phyloP scores from a whole-genome alignment of 2,888 invertebrate genomes.

The Phengaris arion region DNA sequence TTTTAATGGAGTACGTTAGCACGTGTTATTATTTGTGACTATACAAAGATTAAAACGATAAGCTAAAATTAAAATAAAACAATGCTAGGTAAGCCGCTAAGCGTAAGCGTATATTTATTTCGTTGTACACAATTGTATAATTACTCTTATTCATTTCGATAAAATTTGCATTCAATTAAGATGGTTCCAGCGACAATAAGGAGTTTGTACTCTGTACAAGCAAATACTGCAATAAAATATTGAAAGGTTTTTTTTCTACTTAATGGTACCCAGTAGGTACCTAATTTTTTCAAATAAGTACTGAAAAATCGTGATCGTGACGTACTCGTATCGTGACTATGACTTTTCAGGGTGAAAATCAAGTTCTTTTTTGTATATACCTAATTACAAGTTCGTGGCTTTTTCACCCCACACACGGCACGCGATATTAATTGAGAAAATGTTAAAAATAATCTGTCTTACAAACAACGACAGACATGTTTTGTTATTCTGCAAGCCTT shows the following conservation, averaged over 20 bases:
- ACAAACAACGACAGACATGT: too few relatives aligned
- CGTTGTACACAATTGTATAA: neutral
- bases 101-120: neutral
- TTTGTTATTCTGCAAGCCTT: neutral
- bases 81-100: neutral
- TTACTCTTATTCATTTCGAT: constrained; percentile 8
- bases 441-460: constrained; percentile 16
- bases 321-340: constrained; percentile 48
- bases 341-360: constrained; percentile 61
- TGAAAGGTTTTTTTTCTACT: neutral
- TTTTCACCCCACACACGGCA: constrained; percentile 58
- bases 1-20: too few relatives aligned
- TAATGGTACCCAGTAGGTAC: neutral
- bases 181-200: neutral
- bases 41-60: neutral
- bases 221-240: neutral
- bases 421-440: constrained; percentile 57
- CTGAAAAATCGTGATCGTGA: constrained; percentile 37
- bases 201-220: neutral
- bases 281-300: neutral
- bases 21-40: too few relatives aligned
- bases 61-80: neutral
- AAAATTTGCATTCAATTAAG: constrained; percentile 12
- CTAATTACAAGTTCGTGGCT: constrained; percentile 68
- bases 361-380: constrained; percentile 56